phyloP scores from a whole-genome alignment of 2,113 vertebrate genomes.

The Saccopteryx bilineata region DNA sequence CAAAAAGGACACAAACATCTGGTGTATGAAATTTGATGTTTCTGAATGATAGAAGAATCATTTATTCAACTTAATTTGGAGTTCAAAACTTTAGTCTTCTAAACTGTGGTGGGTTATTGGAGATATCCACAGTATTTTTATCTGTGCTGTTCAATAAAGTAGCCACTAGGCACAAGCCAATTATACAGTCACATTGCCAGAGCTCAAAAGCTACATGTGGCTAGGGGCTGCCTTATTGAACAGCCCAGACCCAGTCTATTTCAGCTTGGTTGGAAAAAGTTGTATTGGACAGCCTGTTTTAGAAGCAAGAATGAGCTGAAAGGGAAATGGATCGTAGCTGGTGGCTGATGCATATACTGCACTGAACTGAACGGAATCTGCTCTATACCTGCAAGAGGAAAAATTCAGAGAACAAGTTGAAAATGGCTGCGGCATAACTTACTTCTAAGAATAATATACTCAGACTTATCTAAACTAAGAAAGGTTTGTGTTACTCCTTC shows the following conservation, averaged over 20 bases:
- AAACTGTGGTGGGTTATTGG: constrained; percentile 1
- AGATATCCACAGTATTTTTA: not conserved
- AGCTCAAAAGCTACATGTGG: not conserved
- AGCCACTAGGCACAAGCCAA: not conserved
- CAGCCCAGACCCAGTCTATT: not conserved
- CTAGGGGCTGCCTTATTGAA: not conserved
- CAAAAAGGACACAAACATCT: not conserved
- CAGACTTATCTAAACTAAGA: constrained; percentile 52
- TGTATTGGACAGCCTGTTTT: constrained; percentile 56
- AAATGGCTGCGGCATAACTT: constrained; percentile 45
- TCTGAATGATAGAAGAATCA: constrained; percentile 44
- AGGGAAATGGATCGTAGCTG: constrained; percentile 85
- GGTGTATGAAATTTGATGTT: constrained; percentile 34
- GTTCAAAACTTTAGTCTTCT: constrained; percentile 30
- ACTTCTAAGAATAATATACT: constrained; percentile 39
- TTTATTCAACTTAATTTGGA: constrained; percentile 5
- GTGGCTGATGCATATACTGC: constrained; percentile 73
- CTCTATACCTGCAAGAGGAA: not conserved
- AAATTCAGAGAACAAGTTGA: not conserved
- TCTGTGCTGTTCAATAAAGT: constrained; percentile 17
- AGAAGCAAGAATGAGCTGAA: constrained; percentile 77
- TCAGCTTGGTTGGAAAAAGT: not conserved
- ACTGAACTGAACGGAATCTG: not conserved
- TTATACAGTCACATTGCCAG: not conserved
- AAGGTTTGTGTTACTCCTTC: constrained; percentile 79